Evolutionary conservation across 2,888 invertebrate species (phyloP), one percentile per base, ranked within the genome.

Genomic region (Lingula anatina): DNA sequence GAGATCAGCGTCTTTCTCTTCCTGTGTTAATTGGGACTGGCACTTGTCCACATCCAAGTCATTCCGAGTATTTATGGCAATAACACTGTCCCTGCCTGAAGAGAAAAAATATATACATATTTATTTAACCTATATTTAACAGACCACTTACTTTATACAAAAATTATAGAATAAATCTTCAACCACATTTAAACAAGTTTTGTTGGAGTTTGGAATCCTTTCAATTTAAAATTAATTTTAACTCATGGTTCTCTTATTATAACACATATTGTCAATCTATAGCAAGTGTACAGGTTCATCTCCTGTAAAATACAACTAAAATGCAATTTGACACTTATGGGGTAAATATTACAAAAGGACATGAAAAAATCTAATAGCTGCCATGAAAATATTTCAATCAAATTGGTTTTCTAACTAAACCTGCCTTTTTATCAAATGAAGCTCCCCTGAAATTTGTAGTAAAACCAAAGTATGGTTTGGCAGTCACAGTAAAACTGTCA

Each of bases 71-170:
- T 61, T 59, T 53, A 65, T 60, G 0, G 73, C 73, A 45, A 63
- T 44, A 7, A 74, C 71, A 49, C 73, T 73, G 53, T 73, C 74
- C n/a, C 74, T 56, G 5, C 71, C 71, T 69, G 53, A 5, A 43
- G 44, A 3, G 26, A 40, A 39, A 27, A 31, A 28, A 25, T 21
- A 5, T 7, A 1, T 23, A 12, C n/a, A 5, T 12, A 36, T 36
- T 15, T n/a, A n/a, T n/a, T n/a, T n/a, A n/a, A n/a, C n/a, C n/a
- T n/a, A n/a, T n/a, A n/a, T n/a, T n/a, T n/a, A n/a, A n/a, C n/a
- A n/a, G n/a, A n/a, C n/a, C n/a, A n/a, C n/a, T n/a, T n/a, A n/a
- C n/a, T n/a, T n/a, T n/a, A n/a, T n/a, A n/a, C n/a, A n/a, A n/a
- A n/a, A n/a, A n/a, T n/a, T n/a, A n/a, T n/a, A n/a, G n/a, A n/a